Conservation (phyloP, 30 jellyfish, hydroid and myxozoan species). For the Aurelia aurita complex sp. Pacific region DNA sequence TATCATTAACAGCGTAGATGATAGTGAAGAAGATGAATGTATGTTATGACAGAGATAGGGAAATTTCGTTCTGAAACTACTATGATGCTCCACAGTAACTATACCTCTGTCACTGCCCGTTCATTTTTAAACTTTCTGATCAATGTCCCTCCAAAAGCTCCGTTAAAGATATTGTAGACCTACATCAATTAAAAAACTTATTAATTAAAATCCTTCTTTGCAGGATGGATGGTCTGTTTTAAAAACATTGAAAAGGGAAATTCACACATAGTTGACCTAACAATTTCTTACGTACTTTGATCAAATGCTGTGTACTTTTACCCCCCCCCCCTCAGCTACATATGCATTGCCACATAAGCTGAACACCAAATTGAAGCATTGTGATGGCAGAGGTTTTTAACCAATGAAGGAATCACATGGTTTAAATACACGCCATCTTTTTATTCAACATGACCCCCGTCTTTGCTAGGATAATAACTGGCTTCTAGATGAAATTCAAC, state of each 20-base stretch:
- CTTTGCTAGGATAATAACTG: conserved; percentile 28
- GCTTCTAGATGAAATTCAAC: conserved; percentile 4
- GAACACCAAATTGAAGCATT: conserved; percentile 5
- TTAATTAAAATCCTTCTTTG: background rate
- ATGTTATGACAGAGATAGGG: conserved; percentile 9
- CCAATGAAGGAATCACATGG: conserved; percentile 12
- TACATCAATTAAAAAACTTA: conserved; percentile 13
- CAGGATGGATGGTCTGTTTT: background rate
- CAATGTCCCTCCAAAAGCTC: conserved; percentile 32
- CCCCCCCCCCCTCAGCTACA: background rate
- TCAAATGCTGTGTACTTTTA: background rate
- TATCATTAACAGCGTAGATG: conserved; percentile 25
- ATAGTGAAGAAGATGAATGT: conserved; percentile 22
- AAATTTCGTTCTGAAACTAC: conserved; percentile 30
- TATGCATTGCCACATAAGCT: conserved; percentile 4
- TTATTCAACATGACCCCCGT: conserved; percentile 26
- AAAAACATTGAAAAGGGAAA: background rate
- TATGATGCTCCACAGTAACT: conserved; percentile 29
- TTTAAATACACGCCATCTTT: conserved; percentile 23
- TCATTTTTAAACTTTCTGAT: background rate
- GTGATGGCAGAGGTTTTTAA: conserved; percentile 17
- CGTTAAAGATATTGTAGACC: background rate
- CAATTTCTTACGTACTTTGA: conserved; percentile 7
- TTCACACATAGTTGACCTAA: conserved; percentile 22
- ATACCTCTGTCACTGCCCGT: background rate